These are phyloP conservation scores for Barnardius zonarius DNA, from an alignment of 2,113 vertebrate genomes.

Conservation along the genomic window DNA sequence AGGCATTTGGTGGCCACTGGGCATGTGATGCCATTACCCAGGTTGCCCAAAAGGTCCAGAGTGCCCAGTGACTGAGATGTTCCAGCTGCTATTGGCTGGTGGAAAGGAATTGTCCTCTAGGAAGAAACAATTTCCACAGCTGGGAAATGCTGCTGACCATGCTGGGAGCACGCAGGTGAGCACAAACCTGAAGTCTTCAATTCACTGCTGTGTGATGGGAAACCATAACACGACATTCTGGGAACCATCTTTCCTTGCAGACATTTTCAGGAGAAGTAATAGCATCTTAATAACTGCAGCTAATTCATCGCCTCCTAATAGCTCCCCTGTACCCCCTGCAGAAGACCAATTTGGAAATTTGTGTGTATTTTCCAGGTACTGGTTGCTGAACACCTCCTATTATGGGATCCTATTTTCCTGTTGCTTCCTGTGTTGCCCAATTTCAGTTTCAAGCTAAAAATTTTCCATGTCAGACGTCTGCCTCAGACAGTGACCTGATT, in stretches of 20 bases:
- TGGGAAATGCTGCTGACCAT: neutral
- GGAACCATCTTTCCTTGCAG: neutral
- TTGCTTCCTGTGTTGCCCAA: neutral
- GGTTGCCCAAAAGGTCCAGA: neutral
- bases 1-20: neutral
- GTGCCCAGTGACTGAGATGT: neutral
- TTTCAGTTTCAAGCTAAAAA: slow-evolving; percentile 17
- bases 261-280: neutral
- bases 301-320: neutral
- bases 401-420: neutral
- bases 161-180: neutral
- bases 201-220: neutral
- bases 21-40: neutral
- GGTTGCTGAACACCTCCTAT: neutral
- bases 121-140: neutral
- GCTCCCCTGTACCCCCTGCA: neutral
- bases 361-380: slow-evolving; percentile 10
- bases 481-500: slow-evolving; percentile 13
- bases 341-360: neutral
- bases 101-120: neutral
- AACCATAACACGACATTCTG: neutral
- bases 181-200: neutral
- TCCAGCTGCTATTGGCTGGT: neutral
- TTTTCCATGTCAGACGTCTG: slow-evolving; percentile 49
- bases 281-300: neutral